A percentile compares a stretch with the other conserved stretches of the same genome.
phyloP scores from a whole-genome alignment of 2,113 vertebrate genomes.

The Electrona antarctica region DNA sequence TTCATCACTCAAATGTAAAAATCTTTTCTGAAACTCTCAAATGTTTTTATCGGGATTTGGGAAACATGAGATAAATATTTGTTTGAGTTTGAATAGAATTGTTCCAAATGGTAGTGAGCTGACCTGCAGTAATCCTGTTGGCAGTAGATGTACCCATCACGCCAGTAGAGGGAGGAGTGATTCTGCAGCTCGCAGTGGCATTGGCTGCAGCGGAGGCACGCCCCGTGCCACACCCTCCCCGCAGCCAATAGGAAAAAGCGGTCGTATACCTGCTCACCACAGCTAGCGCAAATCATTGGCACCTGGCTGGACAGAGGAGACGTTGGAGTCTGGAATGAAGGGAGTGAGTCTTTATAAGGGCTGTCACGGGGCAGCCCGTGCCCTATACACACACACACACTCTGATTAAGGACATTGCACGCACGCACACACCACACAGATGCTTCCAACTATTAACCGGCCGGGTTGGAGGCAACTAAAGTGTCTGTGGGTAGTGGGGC shows the following conservation, averaged over 20 bases:
- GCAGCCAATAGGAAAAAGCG: slow-evolving; percentile 73
- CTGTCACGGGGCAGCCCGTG: no score
- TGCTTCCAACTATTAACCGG: no score
- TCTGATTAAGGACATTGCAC: no score
- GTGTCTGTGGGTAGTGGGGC: no score
- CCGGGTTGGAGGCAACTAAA: no score
- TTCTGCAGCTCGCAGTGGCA: slow-evolving; percentile 72
- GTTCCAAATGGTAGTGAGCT: background rate
- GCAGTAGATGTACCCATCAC: slow-evolving; percentile 75
- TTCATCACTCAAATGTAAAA: no score
- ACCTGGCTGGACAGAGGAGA: slow-evolving; percentile 30
- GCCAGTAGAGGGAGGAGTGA: slow-evolving; percentile 70
- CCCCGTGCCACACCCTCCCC: slow-evolving; percentile 67
- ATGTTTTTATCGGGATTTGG: background rate
- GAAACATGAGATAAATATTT: background rate
- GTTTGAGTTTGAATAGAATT: background rate
- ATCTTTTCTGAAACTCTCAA: no score
- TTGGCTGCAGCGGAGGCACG: slow-evolving; percentile 74
- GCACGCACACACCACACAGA: no score
- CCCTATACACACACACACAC: no score
- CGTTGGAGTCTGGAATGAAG: slow-evolving; percentile 26
- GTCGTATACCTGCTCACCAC: slow-evolving; percentile 67
- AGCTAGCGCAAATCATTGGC: slow-evolving; percentile 61
- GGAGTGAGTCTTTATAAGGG: no score
- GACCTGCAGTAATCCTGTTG: slow-evolving; percentile 78